Base-by-base conservation (phyloP, 2,797 vertebrate species). In the Merluccius polli region DNA sequence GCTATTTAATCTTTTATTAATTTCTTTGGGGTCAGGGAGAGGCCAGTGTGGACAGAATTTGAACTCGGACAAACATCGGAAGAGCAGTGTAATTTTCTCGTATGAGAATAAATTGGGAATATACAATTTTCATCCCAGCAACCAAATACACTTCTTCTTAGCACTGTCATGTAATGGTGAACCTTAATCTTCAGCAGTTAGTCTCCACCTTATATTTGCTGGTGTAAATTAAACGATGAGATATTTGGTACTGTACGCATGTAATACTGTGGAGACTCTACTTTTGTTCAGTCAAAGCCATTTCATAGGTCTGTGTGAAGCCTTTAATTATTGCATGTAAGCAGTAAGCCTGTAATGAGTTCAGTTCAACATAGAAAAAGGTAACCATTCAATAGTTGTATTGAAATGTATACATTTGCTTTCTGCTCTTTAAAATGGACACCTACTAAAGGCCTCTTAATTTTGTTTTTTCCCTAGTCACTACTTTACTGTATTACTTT, bases 1-100 rank as follows among this genome's bases (percentile, higher is more conserved):
- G 86, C 81, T 87, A 87, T 90, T 93, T 91, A 93, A 92, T 93
- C 89, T 91, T 92, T 91, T 93, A 92, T 93, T 92, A 89, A 93
- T 93, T 91, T 89, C 91, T 90, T 90, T 84, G 84, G 91, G 92
- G 91, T 90, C 86, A 84, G 79, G 83, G 87, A 72, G 77, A 81
- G 82, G 73, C 84, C 87, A 84, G 88, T 89, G 87, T 86, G 87
- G 87, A 84, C 83, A 84, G 91, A 92, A 93, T 92, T 84, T 90
- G 86, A 92, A 92, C 85, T 65, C 3, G 3, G 83, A 87, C 84
- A 79, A 84, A 88, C 88, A 93, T 92, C 90, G 91, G 90, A 92
- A 83, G 79, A 86, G 83, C 75, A 74, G 83, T 89, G 89, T 87
- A 89, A 92, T 83, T 90, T 90, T 86, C 82, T 90, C 75, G 77